A percentile compares a stretch with the other conserved stretches of the same genome.
These are phyloP conservation scores for Sternotherus odoratus DNA, from an alignment of 2,797 vertebrate species.

Conservation along the genomic window DNA sequence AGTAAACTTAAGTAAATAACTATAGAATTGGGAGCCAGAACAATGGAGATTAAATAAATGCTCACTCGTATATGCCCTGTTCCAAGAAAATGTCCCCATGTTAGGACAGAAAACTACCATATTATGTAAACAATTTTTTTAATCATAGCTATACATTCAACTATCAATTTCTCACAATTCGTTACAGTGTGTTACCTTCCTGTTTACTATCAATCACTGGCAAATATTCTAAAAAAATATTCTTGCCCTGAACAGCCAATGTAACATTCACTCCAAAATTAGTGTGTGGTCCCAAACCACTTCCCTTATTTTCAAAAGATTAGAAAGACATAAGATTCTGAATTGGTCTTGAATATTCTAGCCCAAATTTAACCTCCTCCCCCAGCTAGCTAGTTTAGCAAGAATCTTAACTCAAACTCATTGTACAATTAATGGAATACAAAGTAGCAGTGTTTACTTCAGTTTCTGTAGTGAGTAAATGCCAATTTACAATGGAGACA, in stretches of 20 bases:
- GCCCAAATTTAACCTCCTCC: not conserved
- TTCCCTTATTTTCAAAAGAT: not conserved
- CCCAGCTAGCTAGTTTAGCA: not conserved
- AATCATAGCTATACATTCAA: not conserved
- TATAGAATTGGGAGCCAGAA: not conserved
- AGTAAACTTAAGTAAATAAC: not conserved
- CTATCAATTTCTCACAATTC: not conserved
- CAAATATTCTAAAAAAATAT: not conserved
- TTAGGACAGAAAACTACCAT: not conserved
- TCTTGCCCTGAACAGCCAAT: not conserved
- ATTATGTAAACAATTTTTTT: not conserved
- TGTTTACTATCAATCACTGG: not conserved
- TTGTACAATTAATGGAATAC: not conserved
- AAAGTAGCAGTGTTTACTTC: not conserved
- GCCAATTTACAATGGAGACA: not conserved
- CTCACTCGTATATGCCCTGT: not conserved
- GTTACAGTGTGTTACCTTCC: not conserved
- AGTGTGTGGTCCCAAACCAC: not conserved
- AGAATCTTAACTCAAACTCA: not conserved
- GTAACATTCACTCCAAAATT: not conserved
- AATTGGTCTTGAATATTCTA: not conserved
- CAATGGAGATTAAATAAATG: not conserved
- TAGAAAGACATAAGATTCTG: not conserved
- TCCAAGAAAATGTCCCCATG: not conserved
- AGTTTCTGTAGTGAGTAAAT: not conserved